Evolutionary conservation across 2,113 vertebrate genomes (phyloP).

Genomic region (Microtus oregoni): DNA sequence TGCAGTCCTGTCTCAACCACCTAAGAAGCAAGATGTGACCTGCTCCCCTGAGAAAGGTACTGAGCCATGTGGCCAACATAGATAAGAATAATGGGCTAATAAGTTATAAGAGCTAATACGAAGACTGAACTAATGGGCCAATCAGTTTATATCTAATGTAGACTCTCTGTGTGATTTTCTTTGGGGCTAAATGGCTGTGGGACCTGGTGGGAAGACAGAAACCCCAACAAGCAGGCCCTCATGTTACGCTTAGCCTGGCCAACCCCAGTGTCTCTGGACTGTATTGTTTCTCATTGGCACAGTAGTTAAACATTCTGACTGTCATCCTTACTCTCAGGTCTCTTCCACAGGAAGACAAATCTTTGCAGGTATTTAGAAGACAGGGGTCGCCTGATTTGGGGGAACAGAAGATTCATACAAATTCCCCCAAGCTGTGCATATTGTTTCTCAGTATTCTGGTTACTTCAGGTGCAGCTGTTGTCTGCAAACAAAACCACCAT

Average conservation of each 20-base stretch:
- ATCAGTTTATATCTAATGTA: too few species aligned
- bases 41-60: too few species aligned
- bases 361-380: not conserved
- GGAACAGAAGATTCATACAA: slow-evolving; percentile 45
- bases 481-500: not conserved
- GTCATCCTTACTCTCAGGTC: not conserved
- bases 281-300: not conserved
- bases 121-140: too few species aligned
- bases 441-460: not conserved
- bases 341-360: not conserved
- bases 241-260: not conserved
- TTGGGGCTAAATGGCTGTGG: too few species aligned
- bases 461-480: slow-evolving; percentile 69
- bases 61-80: too few species aligned
- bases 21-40: too few species aligned
- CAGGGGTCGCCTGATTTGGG: slow-evolving; percentile 28
- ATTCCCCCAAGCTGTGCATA: not conserved
- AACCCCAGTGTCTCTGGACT: not conserved
- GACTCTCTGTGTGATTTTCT: too few species aligned
- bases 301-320: not conserved
- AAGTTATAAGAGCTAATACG: too few species aligned
- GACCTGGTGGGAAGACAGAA: too few species aligned
- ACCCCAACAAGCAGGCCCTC: too few species aligned
- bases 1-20: too few species aligned
- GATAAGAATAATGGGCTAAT: too few species aligned